Base-by-base conservation (phyloP, 2,113 vertebrate genomes). In the Laticauda colubrina region DNA sequence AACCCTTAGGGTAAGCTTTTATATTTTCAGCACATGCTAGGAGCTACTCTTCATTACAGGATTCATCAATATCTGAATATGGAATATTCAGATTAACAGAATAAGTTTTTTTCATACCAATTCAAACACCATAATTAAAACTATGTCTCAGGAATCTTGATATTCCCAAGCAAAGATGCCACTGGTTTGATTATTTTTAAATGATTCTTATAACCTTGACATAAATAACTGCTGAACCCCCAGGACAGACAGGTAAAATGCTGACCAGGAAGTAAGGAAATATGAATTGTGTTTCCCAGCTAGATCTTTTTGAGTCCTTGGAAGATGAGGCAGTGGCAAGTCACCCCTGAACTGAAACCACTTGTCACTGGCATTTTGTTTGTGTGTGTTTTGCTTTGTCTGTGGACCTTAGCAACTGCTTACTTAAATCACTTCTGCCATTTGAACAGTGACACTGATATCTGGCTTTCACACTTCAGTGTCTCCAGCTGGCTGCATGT, bases 21-120 rank as follows among this genome's bases (percentile, higher is more conserved):
- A 64, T 23, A 88, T 64, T 94, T 94, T 93, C 94, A 87, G 87
- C 92, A 94, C 1, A 24, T 56, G 94, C 91, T 94, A 86, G 75
- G 45, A 81, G 91, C 88, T 92, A 91, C 75, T 20, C 29, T 89
- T 51, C 0, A 2, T 61, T 89, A 89, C 81, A 92, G 69, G 91
- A 91, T 64, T 86, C 86, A 91, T 88, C 2, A 21, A 90, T 90
- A 87, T 34, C 34, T 91, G n/a, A 90, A 91, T 90, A 57, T 0
- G 0, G 0, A 90, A 88, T 43, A 91, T 56, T 39, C 87, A 85
- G 2, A 92, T n/a, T 85, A 92, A 94, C 3, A 85, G 43, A 87
- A 88, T 9, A 56, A 29, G 14, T 0, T 2, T 43, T n/a, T 85
- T 43, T 51, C 26, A 85, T 2, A 24, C 43, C 53, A 91, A 26